Conservation (phyloP, 2,113 vertebrate species). For the Poicephalus gulielmi region DNA sequence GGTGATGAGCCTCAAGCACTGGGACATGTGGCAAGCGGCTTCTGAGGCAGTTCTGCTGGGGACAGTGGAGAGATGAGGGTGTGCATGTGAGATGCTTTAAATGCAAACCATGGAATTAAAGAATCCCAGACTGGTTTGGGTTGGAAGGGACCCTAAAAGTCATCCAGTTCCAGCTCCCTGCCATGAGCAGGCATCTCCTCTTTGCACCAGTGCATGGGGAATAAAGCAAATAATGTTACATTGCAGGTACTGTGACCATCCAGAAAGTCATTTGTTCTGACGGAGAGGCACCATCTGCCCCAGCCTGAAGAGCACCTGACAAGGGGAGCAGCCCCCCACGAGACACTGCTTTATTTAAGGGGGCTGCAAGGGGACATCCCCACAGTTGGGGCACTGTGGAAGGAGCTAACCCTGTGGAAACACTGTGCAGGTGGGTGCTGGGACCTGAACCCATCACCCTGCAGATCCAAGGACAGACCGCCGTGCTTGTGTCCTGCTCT, state of each 20-base stretch:
- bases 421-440: rapidly evolving
- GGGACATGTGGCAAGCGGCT: rapidly evolving
- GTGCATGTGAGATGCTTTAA: neutral
- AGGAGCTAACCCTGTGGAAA: neutral
- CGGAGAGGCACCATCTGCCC: neutral
- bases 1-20: rapidly evolving
- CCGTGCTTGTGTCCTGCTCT: rapidly evolving
- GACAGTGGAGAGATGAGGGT: rapidly evolving
- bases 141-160: neutral
- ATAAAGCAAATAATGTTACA: rapidly evolving
- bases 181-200: neutral
- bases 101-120: rapidly evolving
- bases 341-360: neutral
- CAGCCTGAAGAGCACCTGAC: neutral
- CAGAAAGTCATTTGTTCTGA: neutral
- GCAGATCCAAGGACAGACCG: rapidly evolving
- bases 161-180: neutral
- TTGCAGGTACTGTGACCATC: rapidly evolving
- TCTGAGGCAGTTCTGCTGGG: neutral
- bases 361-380: neutral
- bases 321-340: neutral
- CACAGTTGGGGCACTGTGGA: rapidly evolving
- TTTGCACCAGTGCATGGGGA: rapidly evolving
- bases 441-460: rapidly evolving
- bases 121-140: neutral